Conservation (phyloP, 64 coral and sea anemone species). For the Pocillopora verrucosa region DNA sequence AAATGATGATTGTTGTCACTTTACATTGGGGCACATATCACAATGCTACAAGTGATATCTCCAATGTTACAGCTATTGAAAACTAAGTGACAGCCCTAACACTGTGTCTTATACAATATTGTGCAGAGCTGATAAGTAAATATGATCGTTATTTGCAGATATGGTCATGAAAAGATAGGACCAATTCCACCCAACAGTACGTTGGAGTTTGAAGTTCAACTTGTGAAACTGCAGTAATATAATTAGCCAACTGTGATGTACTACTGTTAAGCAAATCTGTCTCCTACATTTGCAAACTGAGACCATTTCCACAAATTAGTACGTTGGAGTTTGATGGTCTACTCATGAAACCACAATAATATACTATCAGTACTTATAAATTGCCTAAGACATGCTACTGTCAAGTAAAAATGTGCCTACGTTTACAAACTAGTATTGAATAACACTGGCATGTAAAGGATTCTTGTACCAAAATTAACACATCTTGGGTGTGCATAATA, state of each 20-base stretch:
- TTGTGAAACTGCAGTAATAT: constrained; percentile 51
- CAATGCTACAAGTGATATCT: too few relatives aligned
- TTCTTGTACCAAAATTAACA: too few relatives aligned
- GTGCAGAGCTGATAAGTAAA: too few relatives aligned
- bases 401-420: background rate
- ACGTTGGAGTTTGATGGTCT: constrained; percentile 73
- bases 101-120: too few relatives aligned
- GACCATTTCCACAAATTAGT: constrained; percentile 68
- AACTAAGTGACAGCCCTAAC: background rate
- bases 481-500: too few relatives aligned
- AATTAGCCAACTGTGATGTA: background rate
- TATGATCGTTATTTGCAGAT: constrained; percentile 35
- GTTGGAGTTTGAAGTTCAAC: constrained; percentile 71
- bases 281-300: background rate
- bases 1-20: too few relatives aligned
- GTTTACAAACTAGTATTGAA: background rate
- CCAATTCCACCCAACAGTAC: constrained; percentile 78
- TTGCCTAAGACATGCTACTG: background rate
- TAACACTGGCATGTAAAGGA: too few relatives aligned
- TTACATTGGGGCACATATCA: too few relatives aligned
- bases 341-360: background rate
- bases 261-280: background rate
- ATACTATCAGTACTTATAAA: background rate
- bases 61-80: background rate
- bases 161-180: constrained; percentile 56